Base-by-base conservation (phyloP, 2,888 invertebrate species). In the Papilio gigon region DNA sequence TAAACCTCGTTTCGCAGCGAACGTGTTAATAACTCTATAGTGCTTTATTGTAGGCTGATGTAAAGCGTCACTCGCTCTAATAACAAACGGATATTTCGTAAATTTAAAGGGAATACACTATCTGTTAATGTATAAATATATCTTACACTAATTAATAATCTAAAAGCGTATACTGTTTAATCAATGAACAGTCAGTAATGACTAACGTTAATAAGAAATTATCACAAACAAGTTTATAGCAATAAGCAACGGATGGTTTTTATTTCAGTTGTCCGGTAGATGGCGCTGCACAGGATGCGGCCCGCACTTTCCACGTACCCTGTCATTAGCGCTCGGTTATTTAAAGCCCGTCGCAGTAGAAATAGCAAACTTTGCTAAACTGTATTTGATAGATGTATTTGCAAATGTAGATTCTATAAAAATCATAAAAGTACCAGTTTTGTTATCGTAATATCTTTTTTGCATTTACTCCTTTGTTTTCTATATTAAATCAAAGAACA, bases 311-410 rank as follows among this genome's bases (percentile, higher is more conserved):
- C 71, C 69, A 67, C 70, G 65, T 70, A 72, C 65, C 63, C 70
- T 71, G 71, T 73, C 72, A 75, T 74, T 76, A 73, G 70, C 67
- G 42, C 63, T 56, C 68, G 44, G 65, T 60, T 68, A 68, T 68
- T 68, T 68, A 65, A 65, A 50, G 65, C 40, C 65, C 17, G n/a
- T 4, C 17, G 33, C n/a, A 27, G 14, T 17, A 33, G 27, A 44
- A 56, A 63, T 42, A 37, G n/a, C 20, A 60, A 6, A 60, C 27
- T 12, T 30, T 12, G 27, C 25, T 25, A 50, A 27, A 20, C 20
- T 56, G 17, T 53, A 35, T 8, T 47, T 33, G 20, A 22, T n/a
- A n/a, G n/a, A n/a, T 56, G 17, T 53, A 35, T 8, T 47, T 33
- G 20, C 17, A 17, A 53, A 14, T 50, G 9, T 12, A 22, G 47